Evolutionary conservation across 2,888 invertebrate species (phyloP).

Genomic region (Scrobipalpa atriplicella): DNA sequence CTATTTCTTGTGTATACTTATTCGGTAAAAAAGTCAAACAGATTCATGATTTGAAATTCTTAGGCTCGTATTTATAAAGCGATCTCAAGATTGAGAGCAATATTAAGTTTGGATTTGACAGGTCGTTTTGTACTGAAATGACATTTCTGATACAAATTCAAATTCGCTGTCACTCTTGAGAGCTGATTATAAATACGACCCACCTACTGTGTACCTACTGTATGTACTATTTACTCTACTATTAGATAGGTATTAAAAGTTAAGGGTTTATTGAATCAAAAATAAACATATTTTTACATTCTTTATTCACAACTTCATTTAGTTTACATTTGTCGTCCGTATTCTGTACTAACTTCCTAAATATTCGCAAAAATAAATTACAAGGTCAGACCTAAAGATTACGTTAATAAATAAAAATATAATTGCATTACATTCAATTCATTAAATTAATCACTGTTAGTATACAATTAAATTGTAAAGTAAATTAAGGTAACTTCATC

Average conservation of each 20-base stretch:
- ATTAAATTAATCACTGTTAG: constrained; percentile 28
- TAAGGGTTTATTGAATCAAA: constrained; percentile 24
- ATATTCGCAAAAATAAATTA: constrained; percentile 27
- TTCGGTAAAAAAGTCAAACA: no score
- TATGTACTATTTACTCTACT: no score
- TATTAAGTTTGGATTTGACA: no score
- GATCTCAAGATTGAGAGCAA: no score
- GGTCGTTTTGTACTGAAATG: no score
- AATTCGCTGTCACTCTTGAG: no score
- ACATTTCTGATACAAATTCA: no score
- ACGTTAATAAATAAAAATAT: constrained; percentile 19
- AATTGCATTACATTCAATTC: not conserved
- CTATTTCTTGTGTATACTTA: no score
- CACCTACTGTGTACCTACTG: no score
- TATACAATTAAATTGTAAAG: constrained; percentile 30
- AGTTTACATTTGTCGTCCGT: constrained; percentile 39
- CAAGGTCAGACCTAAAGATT: constrained; percentile 29
- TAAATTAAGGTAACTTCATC: constrained; percentile 27
- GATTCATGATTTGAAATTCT: no score
- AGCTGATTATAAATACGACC: no score
- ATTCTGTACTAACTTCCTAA: constrained; percentile 30
- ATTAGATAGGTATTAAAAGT: not conserved
- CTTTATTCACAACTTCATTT: constrained; percentile 51
- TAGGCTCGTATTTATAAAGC: no score
- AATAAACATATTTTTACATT: constrained; percentile 34